These are phyloP conservation scores for Arothron firmamentum DNA, from an alignment of 2,113 vertebrate genomes.

Conservation along the genomic window DNA sequence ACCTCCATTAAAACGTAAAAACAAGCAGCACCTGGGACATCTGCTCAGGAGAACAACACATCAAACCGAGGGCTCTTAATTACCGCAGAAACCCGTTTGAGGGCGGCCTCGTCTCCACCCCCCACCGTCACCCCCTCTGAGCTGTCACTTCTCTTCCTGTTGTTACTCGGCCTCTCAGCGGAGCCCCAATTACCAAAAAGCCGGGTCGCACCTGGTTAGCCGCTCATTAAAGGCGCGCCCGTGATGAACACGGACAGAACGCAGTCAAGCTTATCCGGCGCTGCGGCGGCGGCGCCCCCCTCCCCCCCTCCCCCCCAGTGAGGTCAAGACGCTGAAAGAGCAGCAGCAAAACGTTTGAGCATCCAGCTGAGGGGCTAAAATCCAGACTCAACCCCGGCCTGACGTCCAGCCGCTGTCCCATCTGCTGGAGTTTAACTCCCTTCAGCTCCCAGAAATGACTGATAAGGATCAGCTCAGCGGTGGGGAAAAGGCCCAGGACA, in stretches of 20 bases:
- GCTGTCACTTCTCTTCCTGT: conserved; percentile 61
- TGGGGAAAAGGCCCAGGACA: conserved; percentile 8
- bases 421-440: not conserved
- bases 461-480: not conserved
- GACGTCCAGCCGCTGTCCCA: not conserved
- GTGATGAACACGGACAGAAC: conserved; percentile 16
- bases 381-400: no score
- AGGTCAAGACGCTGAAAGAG: not conserved
- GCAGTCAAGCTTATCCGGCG: conserved; percentile 27
- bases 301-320: conserved; percentile 5
- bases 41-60: not conserved
- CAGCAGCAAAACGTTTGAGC: no score
- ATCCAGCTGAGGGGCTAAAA: no score
- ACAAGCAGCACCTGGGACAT: conserved; percentile 9
- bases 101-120: not conserved
- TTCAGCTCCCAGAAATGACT: conserved; percentile 3
- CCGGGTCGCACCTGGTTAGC: conserved; percentile 47
- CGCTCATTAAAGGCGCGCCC: conserved; percentile 26
- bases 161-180: conserved; percentile 45
- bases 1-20: not conserved
- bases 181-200: conserved; percentile 55
- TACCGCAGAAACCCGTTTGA: not conserved
- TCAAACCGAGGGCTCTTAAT: not conserved
- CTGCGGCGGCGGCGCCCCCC: conserved; percentile 20
- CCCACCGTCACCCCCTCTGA: conserved; percentile 19